Base-by-base conservation (phyloP, 2,888 invertebrate species). In the Hololepta plana region DNA sequence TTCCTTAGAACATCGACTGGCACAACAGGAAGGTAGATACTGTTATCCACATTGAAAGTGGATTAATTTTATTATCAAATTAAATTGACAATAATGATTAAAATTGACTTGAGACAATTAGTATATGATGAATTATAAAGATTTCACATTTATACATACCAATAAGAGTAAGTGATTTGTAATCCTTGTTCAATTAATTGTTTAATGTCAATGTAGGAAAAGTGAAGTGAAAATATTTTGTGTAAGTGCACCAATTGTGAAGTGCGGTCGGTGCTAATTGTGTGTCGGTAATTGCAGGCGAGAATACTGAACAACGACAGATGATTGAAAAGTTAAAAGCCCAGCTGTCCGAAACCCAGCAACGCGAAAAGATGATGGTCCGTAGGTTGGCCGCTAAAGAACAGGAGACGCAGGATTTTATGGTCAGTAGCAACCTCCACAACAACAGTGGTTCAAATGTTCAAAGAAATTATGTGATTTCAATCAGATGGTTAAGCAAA, bases 371-470 rank as follows among this genome's bases (percentile, higher is more conserved):
- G 57, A 76, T 90, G 36, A 70, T 95, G 41, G 80, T 91, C 41
- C 75, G 91, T 46, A 67, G 90, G 45, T 67, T 95, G 39, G 82
- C 91, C 33, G 80, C 84, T 37, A 95, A 95, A 59, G 95, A 95
- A 52, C 91, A 93, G 55, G 93, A 95, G 60, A 72, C 90, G 53
- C 90, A 93, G 58, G 91, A 93, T 60, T 87, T 81, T 63, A 75
- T 82, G 62, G 91, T 91, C 67, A 67, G 80, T 65, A 53, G 36
- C 26, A 36, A 31, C 29, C 33, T 35, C 35, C 26, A 34, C 32
- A 28, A 37, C 33, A 30, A 27, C 32, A 34, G 36, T 39, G 38
- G 33, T 43, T 46, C 46, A 51, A 50, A 50, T 52, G 51, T 51
- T 51, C 49, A 32, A 26, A 17, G 11, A 16, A 21, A 20, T 24